A percentile compares a stretch with the other conserved stretches of the same genome.
Evolutionary conservation across 2,888 invertebrate species (phyloP).

Genomic region (Marasmarcha lunaedactyla): DNA sequence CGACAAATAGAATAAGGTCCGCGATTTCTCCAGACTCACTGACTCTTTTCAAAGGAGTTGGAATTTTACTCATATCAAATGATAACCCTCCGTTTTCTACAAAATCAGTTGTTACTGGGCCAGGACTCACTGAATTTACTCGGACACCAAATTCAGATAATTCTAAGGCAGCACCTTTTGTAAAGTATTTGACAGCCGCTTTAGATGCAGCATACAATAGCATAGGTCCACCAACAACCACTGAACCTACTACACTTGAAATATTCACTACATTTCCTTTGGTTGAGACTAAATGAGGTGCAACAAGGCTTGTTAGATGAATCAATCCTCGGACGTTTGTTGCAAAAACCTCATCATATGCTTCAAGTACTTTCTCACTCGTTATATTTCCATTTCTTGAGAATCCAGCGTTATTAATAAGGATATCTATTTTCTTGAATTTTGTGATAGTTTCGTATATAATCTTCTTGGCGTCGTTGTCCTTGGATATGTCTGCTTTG

Average conservation of each 20-base stretch:
- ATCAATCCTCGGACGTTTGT: constrained; percentile 21
- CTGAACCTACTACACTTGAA: constrained; percentile 17
- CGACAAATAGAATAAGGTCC: constrained; percentile 23
- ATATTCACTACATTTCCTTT: constrained; percentile 28
- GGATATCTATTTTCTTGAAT: constrained; percentile 25
- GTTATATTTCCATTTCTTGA: constrained; percentile 12
- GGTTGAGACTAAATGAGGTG: constrained; percentile 20
- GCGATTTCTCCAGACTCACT: constrained; percentile 18
- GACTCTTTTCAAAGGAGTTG: constrained; percentile 5
- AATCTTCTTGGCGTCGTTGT: constrained; percentile 19
- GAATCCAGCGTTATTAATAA: constrained; percentile 29
- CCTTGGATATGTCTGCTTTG: constrained; percentile 24
- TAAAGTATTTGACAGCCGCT: constrained; percentile 14
- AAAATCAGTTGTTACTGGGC: constrained; percentile 10
- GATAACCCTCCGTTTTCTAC: constrained; percentile 56
- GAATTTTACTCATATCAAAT: constrained; percentile 28
- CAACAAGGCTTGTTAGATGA: constrained; percentile 19
- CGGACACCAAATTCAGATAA: constrained; percentile 10
- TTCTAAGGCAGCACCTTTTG: constrained; percentile 11
- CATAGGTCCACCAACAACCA: constrained; percentile 77
- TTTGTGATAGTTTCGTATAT: constrained; percentile 20
- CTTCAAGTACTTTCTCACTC: constrained; percentile 13
- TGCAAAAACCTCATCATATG: constrained; percentile 21
- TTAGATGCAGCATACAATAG: constrained; percentile 57
- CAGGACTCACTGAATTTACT: constrained; percentile 14